phyloP scores from a whole-genome alignment of 2,797 vertebrate species.

The Intellagama lesueurii region DNA sequence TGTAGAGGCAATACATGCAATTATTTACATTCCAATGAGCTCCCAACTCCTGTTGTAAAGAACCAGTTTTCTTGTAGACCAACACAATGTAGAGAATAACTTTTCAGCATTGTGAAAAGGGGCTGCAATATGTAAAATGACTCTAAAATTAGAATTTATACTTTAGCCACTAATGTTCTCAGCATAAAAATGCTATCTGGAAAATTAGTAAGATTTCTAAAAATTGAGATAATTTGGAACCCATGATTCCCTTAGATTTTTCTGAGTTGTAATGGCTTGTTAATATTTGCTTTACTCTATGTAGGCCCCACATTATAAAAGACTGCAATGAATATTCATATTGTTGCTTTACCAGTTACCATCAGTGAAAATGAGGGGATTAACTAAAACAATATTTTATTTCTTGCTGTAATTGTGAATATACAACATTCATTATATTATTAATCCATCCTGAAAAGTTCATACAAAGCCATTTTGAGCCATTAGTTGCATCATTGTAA shows the following conservation, averaged over 20 bases:
- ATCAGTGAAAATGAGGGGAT: conserved; percentile 69
- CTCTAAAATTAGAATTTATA: background rate
- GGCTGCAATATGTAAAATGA: background rate
- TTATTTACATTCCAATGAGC: background rate
- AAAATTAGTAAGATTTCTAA: background rate
- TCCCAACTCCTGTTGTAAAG: background rate
- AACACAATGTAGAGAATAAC: background rate
- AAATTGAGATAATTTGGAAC: background rate
- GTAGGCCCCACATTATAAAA: conserved; percentile 4
- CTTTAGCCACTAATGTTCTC: background rate
- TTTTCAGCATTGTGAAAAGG: background rate
- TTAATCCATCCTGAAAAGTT: conserved; percentile 79
- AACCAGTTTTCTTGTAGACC: background rate
- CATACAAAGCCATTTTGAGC: conserved; percentile 76
- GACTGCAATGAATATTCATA: conserved; percentile 65
- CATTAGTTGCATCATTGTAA: conserved; percentile 72
- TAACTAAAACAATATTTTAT: conserved; percentile 80
- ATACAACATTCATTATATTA: conserved; percentile 78
- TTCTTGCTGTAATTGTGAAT: conserved; percentile 74
- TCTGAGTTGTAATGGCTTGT: background rate
- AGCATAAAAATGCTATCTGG: conserved; percentile 31
- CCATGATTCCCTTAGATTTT: background rate
- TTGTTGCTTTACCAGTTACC: conserved; percentile 53
- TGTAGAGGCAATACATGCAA: background rate
- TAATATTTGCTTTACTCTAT: conserved; percentile 32